Evolutionary conservation across 2,888 invertebrate species (phyloP).

Genomic region (Amiota minor): DNA sequence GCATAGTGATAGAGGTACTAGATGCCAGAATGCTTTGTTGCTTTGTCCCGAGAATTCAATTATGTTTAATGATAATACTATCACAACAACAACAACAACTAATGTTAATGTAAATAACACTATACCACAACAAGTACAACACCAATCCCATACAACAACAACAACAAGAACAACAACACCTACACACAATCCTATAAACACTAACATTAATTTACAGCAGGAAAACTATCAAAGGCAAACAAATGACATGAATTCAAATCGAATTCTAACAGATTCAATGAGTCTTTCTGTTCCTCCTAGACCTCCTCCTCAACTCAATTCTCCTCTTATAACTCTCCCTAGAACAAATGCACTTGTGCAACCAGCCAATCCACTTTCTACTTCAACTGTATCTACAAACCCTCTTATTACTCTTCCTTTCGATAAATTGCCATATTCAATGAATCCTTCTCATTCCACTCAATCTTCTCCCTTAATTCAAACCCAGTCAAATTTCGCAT

Average conservation of each 20-base stretch:
- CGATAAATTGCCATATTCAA: too few species aligned
- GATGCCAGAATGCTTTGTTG: slow-evolving; percentile 7
- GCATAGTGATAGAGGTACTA: slow-evolving; percentile 36
- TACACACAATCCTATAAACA: slow-evolving; percentile 46
- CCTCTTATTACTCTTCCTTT: too few species aligned
- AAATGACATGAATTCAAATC: slow-evolving; percentile 18
- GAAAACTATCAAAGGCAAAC: slow-evolving; percentile 19
- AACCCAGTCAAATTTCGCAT: slow-evolving; percentile 56
- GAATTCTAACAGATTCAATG: slow-evolving; percentile 1
- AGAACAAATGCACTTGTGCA: too few species aligned
- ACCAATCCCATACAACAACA: slow-evolving; percentile 42
- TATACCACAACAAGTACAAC: slow-evolving; percentile 49
- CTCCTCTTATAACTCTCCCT: too few species aligned
- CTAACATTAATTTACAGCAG: slow-evolving; percentile 33
- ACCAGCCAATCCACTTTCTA: too few species aligned
- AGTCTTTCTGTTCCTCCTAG: too few species aligned
- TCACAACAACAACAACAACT: slow-evolving; percentile 16
- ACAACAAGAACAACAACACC: slow-evolving; percentile 35
- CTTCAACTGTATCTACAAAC: too few species aligned
- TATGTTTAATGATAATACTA: slow-evolving; percentile 17
- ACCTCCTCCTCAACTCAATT: too few species aligned
- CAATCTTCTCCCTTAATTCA: slow-evolving; percentile 36
- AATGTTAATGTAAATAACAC: slow-evolving; percentile 62
- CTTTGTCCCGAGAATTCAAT: slow-evolving; percentile 2
- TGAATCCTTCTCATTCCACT: too few species aligned